These are phyloP conservation scores for Drosophila cognata DNA, from an alignment of 2,888 invertebrate species.

Conservation along the genomic window DNA sequence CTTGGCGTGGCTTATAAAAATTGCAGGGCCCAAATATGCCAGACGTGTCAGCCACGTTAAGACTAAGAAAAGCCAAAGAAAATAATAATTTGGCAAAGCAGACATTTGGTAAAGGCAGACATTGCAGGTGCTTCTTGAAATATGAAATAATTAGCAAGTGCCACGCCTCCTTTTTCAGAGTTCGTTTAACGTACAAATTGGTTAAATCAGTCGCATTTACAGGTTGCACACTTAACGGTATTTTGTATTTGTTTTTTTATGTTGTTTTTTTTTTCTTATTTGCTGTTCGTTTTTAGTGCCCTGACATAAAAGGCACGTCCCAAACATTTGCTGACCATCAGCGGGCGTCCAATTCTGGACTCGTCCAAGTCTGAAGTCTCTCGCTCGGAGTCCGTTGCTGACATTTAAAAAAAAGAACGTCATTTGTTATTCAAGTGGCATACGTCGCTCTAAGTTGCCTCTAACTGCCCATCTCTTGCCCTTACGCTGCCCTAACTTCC, in stretches of 20 bases:
- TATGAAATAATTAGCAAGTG: constrained; percentile 53
- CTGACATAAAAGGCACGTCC: constrained; percentile 63
- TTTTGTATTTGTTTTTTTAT: not conserved
- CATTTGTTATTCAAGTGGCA: constrained; percentile 82
- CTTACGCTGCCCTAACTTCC: constrained; percentile 24
- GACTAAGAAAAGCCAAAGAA: not conserved
- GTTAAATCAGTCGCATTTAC: constrained; percentile 71
- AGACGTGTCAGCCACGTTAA: constrained; percentile 9
- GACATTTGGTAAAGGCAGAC: not conserved
- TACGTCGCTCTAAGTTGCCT: constrained; percentile 80
- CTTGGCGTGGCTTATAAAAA: constrained; percentile 55
- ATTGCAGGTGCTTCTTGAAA: constrained; percentile 15
- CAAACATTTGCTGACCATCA: constrained; percentile 77
- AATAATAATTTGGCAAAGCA: not conserved
- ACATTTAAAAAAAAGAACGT: constrained; percentile 75
- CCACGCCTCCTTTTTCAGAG: constrained; percentile 3
- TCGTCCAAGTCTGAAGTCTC: constrained; percentile 29
- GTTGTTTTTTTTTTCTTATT: not conserved
- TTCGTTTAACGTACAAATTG: constrained; percentile 56
- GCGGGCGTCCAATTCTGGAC: constrained; percentile 24
- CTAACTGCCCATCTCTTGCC: constrained; percentile 66
- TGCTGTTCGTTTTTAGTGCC: constrained; percentile 41
- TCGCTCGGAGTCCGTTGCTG: constrained; percentile 46
- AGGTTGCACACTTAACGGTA: constrained; percentile 73
- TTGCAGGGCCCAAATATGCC: constrained; percentile 47